Evolutionary conservation across 2,797 vertebrate species (phyloP).

Genomic region (Chelmon rostratus): DNA sequence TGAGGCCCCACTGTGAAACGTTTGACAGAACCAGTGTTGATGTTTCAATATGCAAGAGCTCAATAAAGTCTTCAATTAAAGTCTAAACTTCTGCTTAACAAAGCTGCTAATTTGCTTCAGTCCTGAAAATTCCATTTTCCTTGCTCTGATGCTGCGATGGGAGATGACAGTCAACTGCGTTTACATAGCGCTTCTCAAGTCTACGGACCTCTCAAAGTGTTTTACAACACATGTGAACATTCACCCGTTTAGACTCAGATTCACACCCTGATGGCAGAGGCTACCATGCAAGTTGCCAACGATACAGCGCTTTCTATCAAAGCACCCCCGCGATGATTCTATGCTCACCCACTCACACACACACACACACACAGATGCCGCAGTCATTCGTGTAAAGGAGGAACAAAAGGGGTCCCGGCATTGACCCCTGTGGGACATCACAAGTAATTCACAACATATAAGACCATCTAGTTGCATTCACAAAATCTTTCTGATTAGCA

Average conservation of each 20-base stretch:
- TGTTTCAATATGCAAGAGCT: slow-evolving; percentile 67
- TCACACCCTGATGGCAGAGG: no score
- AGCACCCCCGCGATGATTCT: no score
- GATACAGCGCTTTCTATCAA: no score
- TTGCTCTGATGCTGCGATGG: slow-evolving; percentile 1
- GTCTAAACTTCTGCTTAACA: slow-evolving; percentile 49
- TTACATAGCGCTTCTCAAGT: slow-evolving; percentile 3
- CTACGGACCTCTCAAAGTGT: no score
- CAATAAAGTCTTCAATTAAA: slow-evolving; percentile 44
- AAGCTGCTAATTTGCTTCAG: slow-evolving; percentile 38
- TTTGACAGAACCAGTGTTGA: slow-evolving; percentile 62
- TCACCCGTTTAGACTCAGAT: no score
- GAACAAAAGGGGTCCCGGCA: not conserved
- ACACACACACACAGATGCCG: no score
- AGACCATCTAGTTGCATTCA: not conserved
- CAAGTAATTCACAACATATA: not conserved
- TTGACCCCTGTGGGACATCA: not conserved
- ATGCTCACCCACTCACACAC: no score
- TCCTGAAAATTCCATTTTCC: slow-evolving; percentile 31
- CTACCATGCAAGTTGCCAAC: no score
- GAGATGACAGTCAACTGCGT: no score
- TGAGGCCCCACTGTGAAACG: slow-evolving; percentile 59
- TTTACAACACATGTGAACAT: no score
- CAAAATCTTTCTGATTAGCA: not conserved
- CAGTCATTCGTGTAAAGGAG: not conserved